Evolutionary conservation across 2,888 invertebrate species (phyloP), one percentile per base, ranked within the genome.

Genomic region (Agrilus cyanescens): DNA sequence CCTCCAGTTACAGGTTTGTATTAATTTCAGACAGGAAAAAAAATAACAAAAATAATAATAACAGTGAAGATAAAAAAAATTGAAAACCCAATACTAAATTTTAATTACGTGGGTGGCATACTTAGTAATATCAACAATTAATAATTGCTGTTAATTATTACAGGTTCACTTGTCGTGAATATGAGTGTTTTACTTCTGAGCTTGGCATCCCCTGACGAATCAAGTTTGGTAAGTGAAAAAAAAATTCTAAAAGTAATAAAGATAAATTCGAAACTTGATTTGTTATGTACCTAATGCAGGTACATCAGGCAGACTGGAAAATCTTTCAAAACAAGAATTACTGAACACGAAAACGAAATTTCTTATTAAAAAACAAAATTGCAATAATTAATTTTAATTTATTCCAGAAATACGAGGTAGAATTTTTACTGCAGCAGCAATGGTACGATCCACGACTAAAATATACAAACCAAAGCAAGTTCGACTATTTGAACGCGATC

Each of bases 171-270:
- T 70, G 85, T 85, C 59, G 91, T 93, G 55, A 91, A 91, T 72
- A 89, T 93, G 68, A 91, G 89, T 72, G 91, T 93, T 57, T 76
- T 91, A 68, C 80, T 93, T 61, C 80, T 93, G 65, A 91, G 90
- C 72, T 79, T 93, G 71, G 90, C 91, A 59, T 93, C 93, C 57
- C 93, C 93, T 54, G 93, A 93, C 72, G 93, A 93, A 73, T 91
- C 91, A 64, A 91, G 91, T 75, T 76, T 93, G 82, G 91, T 91
- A 78, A 86, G 83, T 78, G 37, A 32, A 25, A 32, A 30, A n/a
- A n/a, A n/a, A n/a, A n/a, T n/a, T n/a, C n/a, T n/a, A n/a, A n/a
- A n/a, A n/a, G n/a, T n/a, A n/a, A n/a, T n/a, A n/a, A n/a, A n/a
- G n/a, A n/a, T n/a, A 31, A 31, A 31, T 10, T 31, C 31, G 10